Base-by-base conservation (phyloP, 1,140 invertebrate species). In the Neodiprion lecontei region DNA sequence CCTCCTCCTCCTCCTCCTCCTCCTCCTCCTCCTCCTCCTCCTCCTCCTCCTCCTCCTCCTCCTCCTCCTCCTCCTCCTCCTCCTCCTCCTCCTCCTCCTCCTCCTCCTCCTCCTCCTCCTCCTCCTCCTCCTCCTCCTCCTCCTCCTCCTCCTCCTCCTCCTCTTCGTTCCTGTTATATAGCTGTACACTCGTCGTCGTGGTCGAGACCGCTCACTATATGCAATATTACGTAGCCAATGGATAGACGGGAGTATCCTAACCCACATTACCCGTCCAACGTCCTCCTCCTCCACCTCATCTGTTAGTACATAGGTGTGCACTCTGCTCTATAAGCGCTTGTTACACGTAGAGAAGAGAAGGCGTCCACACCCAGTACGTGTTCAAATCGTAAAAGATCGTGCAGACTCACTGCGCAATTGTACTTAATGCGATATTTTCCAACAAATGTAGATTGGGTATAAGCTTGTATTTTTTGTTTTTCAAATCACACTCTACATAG, bases 301-400 rank as follows among this genome's bases (percentile, higher is more conserved):
- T 40, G 5, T 40, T 1, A 40, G 28, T 40, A 40, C 28, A 40
- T 40, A 21, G 17, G 17, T 21, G 17, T 21, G 17, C 17, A 21
- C 17, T 21, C 17, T 21, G 17, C 17, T 21, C 17, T 21, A 21
- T 21, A 21, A 21, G 17, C 0, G 28, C 28, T 40, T 40, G 28
- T 40, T 40, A 40, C 28, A 40, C 28, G 28, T 40, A 40, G 28
- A 40, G 28, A 40, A 61, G 4, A 61, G 8, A 61, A 61, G 53
- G 53, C 53, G 53, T 61, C 11, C 53, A 61, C 53, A 61, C 53
- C 53, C 53, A 61, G 53, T 61, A 61, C 53, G 11, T 61, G n/a
- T 40, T 40, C 28, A 40, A 40, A 40, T 4, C 2, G 28, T 40
- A 40, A 5, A 40, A 40, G 28, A 40, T 40, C 5, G 28, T 40